These are phyloP conservation scores for Pocillopora grandis DNA, from an alignment of 92 coral and sea anemone species.

Conservation along the genomic window DNA sequence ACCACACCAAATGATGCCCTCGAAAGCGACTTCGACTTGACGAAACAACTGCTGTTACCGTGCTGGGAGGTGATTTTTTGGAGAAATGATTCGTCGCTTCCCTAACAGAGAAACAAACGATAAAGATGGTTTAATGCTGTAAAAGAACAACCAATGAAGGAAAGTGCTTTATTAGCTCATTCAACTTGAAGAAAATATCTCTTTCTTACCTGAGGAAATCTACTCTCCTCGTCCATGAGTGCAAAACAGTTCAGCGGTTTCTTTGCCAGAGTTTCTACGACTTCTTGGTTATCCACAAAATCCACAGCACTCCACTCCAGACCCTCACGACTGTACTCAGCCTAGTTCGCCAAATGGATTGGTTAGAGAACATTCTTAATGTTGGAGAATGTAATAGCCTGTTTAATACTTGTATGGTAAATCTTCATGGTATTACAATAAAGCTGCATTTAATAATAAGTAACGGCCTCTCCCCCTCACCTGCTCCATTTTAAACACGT, in stretches of 20 bases:
- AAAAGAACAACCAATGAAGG: not conserved
- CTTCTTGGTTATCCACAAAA: constrained; percentile 91
- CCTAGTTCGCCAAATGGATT: constrained; percentile 37
- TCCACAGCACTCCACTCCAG: constrained; percentile 89
- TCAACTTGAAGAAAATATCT: not conserved
- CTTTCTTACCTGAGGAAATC: constrained; percentile 83
- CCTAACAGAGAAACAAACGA: constrained; percentile 48
- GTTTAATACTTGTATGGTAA: too few relatives aligned
- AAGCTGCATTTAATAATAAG: not conserved
- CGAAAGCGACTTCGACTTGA: constrained; percentile 69
- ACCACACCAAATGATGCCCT: constrained; percentile 89
- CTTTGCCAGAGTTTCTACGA: constrained; percentile 80
- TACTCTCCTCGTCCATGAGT: constrained; percentile 96
- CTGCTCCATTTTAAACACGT: constrained; percentile 95
- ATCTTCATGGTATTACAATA: not conserved
- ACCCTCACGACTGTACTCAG: constrained; percentile 91
- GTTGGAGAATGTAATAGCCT: too few relatives aligned
- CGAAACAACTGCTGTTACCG: constrained; percentile 63
- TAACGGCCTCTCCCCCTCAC: constrained; percentile 43
- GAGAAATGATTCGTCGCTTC: constrained; percentile 85
- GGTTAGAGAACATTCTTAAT: not conserved
- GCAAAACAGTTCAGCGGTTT: constrained; percentile 91
- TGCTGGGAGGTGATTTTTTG: constrained; percentile 78
- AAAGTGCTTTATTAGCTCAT: not conserved
- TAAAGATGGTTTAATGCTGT: not conserved